phyloP scores from a whole-genome alignment of 1,140 invertebrate genomes.

The Diorhabda sublineata region DNA sequence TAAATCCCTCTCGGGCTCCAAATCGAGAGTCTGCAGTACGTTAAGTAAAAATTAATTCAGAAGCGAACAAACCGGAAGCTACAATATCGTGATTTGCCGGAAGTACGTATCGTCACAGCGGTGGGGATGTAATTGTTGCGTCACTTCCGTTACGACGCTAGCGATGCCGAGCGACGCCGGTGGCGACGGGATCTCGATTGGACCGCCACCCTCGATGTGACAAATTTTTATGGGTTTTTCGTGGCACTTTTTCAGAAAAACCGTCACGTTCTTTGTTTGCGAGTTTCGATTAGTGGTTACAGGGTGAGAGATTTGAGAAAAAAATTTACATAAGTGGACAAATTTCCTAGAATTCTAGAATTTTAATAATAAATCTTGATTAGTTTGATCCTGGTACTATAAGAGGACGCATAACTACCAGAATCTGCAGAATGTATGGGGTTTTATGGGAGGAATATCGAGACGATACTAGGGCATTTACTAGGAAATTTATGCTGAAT shows the following conservation, averaged over 20 bases:
- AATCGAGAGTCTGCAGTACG: slow-evolving; percentile 1
- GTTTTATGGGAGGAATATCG: no score
- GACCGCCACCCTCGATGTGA: slow-evolving; percentile 37
- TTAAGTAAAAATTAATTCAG: slow-evolving; percentile 18
- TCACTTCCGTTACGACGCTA: slow-evolving; percentile 25
- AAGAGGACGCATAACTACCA: no score
- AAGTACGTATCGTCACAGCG: slow-evolving; percentile 42
- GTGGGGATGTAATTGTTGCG: slow-evolving; percentile 39
- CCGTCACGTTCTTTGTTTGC: slow-evolving; percentile 7
- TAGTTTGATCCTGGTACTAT: no score
- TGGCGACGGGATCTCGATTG: slow-evolving; percentile 22
- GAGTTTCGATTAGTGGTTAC: neutral
- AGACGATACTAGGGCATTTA: no score
- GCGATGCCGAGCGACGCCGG: slow-evolving; percentile 14
- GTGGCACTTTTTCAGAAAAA: slow-evolving; percentile 28
- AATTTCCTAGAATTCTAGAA: no score
- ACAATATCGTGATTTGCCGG: slow-evolving; percentile 32
- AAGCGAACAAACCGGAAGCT: slow-evolving; percentile 32
- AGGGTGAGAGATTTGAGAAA: neutral
- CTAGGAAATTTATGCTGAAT: no score
- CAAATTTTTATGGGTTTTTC: slow-evolving; percentile 44
- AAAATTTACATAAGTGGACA: no score
- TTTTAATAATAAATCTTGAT: no score
- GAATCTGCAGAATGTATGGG: no score
- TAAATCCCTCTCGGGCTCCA: neutral